Evolutionary conservation across 2,888 invertebrate genomes (phyloP).

Genomic region (Drosophila paranaensis): DNA sequence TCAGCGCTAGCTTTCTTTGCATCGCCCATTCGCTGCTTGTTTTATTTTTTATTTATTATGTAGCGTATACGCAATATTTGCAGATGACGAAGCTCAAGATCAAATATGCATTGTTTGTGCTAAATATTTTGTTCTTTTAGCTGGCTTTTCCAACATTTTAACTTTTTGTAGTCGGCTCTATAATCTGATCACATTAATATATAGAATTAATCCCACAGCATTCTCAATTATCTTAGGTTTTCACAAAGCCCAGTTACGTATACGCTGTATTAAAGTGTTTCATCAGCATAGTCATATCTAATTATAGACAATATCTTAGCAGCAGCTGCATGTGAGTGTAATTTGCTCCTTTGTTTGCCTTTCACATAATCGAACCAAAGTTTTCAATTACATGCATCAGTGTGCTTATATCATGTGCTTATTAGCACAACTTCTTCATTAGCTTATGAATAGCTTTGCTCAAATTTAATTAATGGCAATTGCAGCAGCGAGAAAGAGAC

Average conservation of each 20-base stretch:
- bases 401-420: neutral
- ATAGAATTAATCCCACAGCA: neutral
- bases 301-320: neutral
- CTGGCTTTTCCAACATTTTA: constrained; percentile 19
- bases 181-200: no score
- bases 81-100: constrained; percentile 30
- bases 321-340: neutral
- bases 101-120: constrained; percentile 70
- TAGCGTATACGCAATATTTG: constrained; percentile 76
- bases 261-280: no score
- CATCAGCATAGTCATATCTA: neutral
- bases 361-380: neutral
- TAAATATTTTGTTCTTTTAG: constrained; percentile 26
- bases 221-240: neutral
- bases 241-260: no score
- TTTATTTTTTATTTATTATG: constrained; percentile 77
- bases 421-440: constrained; percentile 5
- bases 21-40: constrained; percentile 39
- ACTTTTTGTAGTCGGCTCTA: neutral
- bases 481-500: neutral
- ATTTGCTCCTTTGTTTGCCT: neutral
- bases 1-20: constrained; percentile 40
- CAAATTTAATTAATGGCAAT: neutral
- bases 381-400: constrained; percentile 2
- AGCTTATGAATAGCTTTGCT: neutral